Conservation (phyloP, 2,797 vertebrate genomes). For the Brachyalestes nurse region DNA sequence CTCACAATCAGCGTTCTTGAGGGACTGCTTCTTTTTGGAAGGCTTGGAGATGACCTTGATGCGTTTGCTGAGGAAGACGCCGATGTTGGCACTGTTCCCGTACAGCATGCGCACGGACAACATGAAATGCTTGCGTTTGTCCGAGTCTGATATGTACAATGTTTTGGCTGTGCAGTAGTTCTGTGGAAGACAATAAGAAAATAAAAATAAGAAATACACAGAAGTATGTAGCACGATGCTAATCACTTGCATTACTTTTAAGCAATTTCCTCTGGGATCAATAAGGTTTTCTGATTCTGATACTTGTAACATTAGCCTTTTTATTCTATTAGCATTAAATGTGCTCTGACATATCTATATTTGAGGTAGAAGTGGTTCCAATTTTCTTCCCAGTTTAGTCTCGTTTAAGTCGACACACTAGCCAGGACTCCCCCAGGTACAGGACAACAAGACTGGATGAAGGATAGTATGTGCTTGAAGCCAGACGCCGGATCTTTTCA, state of each 20-base stretch:
- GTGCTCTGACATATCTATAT: too few species aligned
- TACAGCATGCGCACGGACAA: slow-evolving; percentile 99
- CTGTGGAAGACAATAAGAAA: slow-evolving; percentile 67
- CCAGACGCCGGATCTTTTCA: too few species aligned
- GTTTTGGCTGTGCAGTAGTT: slow-evolving; percentile 99
- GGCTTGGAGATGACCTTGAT: slow-evolving; percentile 99
- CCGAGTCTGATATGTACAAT: slow-evolving; percentile 99
- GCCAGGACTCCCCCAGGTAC: too few species aligned
- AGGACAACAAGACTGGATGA: too few species aligned
- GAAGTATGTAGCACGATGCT: not conserved
- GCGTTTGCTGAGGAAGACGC: slow-evolving; percentile 98
- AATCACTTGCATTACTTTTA: not conserved
- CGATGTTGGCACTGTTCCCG: slow-evolving; percentile 97
- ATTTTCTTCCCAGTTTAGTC: too few species aligned
- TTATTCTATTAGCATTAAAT: too few species aligned
- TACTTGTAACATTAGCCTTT: too few species aligned
- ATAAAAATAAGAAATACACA: not conserved
- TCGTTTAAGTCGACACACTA: too few species aligned
- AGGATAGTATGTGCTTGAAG: too few species aligned
- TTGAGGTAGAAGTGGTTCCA: too few species aligned
- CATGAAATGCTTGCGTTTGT: slow-evolving; percentile 99
- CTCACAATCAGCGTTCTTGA: slow-evolving; percentile 98
- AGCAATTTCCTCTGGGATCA: too few species aligned
- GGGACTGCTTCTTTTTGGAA: slow-evolving; percentile 98
- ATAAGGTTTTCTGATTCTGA: too few species aligned